Percentiles rank a stretch among this genome's conserved stretches.
Conservation (phyloP, 2,797 vertebrate species). For the Garrulus glandarius region DNA sequence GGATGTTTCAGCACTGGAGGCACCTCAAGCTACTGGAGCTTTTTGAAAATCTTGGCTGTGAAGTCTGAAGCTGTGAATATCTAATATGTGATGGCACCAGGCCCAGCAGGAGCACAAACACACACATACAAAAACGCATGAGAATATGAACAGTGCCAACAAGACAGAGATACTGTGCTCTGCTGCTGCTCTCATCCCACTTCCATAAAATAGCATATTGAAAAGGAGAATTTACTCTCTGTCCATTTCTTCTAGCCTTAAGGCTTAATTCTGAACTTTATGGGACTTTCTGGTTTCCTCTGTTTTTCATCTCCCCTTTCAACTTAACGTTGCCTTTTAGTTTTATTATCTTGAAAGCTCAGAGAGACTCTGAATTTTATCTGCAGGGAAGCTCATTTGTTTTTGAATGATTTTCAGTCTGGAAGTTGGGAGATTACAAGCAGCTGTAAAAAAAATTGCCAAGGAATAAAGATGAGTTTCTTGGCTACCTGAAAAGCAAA, state of each 20-base stretch:
- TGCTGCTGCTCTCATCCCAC: not conserved
- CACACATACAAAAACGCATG: not conserved
- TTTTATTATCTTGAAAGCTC: constrained; percentile 33
- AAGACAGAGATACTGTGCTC: not conserved
- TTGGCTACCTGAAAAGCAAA: constrained; percentile 35
- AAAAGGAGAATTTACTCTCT: constrained; percentile 9
- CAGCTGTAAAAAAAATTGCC: constrained; percentile 34
- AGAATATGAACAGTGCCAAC: not conserved
- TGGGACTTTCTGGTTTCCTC: not conserved
- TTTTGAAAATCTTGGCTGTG: constrained; percentile 17
- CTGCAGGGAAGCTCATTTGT: constrained; percentile 49
- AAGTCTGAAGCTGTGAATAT: constrained; percentile 21
- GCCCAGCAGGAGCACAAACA: constrained; percentile 28
- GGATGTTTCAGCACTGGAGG: not conserved
- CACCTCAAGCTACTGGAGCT: not conserved
- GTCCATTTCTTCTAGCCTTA: not conserved
- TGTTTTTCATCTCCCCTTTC: constrained; percentile 3
- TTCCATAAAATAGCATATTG: not conserved
- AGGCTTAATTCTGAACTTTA: constrained; percentile 47
- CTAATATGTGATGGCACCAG: not conserved
- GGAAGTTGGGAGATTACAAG: constrained; percentile 45
- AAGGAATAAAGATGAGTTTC: constrained; percentile 13
- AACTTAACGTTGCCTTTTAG: not conserved
- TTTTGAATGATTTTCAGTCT: constrained; percentile 56
- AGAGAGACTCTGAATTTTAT: constrained; percentile 41